phyloP scores from a whole-genome alignment of 1,140 invertebrate species.

The Rhyzopertha dominica region DNA sequence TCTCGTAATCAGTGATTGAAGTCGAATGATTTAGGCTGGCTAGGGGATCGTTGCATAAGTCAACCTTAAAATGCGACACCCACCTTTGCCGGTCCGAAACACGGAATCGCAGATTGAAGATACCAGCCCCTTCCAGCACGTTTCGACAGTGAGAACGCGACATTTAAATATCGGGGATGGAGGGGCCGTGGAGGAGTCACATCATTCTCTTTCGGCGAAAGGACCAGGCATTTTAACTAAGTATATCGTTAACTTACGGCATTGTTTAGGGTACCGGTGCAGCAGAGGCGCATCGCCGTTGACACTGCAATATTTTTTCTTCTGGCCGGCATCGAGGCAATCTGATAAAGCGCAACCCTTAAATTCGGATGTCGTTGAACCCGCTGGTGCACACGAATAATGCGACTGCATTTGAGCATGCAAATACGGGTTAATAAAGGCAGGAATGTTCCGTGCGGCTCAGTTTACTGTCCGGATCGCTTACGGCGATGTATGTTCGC shows the following conservation, averaged over 20 bases:
- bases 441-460: slow-evolving; percentile 13
- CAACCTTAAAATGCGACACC: too few relatives aligned
- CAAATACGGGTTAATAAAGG: slow-evolving; percentile 24
- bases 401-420: slow-evolving; percentile 27
- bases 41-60: too few relatives aligned
- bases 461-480: slow-evolving; percentile 29
- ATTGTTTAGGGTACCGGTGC: slow-evolving; percentile 30
- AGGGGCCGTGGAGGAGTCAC: neutral
- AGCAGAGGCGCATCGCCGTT: slow-evolving; percentile 16
- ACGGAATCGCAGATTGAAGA: too few relatives aligned
- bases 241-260: slow-evolving; percentile 32
- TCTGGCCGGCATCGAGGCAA: slow-evolving; percentile 17
- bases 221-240: slow-evolving; percentile 32
- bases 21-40: too few relatives aligned
- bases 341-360: slow-evolving; percentile 33
- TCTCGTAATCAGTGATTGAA: too few relatives aligned
- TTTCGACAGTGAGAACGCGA: too few relatives aligned
- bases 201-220: neutral
- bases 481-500: slow-evolving; percentile 28
- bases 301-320: slow-evolving; percentile 25
- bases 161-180: too few relatives aligned
- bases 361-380: slow-evolving; percentile 33
- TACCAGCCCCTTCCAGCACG: too few relatives aligned
- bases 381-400: slow-evolving; percentile 16
- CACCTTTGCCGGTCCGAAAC: too few relatives aligned